Conservation (phyloP, 1,140 invertebrate species). For the Thereuonema tuberculata region DNA sequence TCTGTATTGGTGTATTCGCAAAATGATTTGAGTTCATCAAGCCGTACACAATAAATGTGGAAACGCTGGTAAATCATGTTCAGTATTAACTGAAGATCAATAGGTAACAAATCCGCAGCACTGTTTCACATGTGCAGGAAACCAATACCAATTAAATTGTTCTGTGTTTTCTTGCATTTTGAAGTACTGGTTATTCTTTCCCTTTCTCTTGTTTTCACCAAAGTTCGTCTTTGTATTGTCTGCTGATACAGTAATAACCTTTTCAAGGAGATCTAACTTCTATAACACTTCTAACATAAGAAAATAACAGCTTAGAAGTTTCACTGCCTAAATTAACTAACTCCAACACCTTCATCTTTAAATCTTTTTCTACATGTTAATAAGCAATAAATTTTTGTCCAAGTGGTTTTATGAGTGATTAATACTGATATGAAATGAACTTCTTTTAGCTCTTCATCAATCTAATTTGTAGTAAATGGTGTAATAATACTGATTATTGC, state of each 20-base stretch:
- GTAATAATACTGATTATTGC: constrained; percentile 20
- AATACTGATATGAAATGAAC: not conserved
- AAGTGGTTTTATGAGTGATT: not conserved
- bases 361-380: not conserved
- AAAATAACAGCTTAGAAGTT: not conserved
- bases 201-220: not conserved
- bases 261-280: not conserved
- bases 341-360: not conserved
- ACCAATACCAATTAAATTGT: not conserved
- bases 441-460: not conserved
- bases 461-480: constrained; percentile 16
- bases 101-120: not conserved
- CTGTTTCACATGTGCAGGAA: not conserved
- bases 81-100: not conserved
- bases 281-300: not conserved
- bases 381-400: not conserved
- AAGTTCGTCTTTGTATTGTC: not conserved
- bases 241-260: not conserved
- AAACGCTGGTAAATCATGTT: not conserved
- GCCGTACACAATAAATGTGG: not conserved
- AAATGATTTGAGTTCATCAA: not conserved
- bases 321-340: not conserved
- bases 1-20: not conserved
- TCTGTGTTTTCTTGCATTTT: not conserved
- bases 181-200: not conserved